Conservation (phyloP, 2,888 invertebrate species). For the Cheilosia vernalis region DNA sequence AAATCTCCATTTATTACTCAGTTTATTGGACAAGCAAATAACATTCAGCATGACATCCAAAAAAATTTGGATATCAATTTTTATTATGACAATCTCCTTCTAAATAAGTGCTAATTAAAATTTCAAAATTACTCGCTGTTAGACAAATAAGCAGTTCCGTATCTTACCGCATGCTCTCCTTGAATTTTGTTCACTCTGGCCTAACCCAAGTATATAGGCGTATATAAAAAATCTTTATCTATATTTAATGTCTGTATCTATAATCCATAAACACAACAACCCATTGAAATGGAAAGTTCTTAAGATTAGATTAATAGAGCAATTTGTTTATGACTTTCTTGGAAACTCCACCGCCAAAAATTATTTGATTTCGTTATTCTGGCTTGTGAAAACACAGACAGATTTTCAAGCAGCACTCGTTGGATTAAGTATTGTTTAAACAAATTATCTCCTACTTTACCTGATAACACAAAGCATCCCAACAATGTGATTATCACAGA, state of each 20-base stretch:
- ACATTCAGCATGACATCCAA: too few species aligned
- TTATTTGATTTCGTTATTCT: constrained; percentile 3
- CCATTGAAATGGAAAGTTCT: constrained; percentile 42
- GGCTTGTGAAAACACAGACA: constrained; percentile 12
- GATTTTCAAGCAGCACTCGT: background rate
- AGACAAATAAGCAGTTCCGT: too few species aligned
- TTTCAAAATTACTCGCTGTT: too few species aligned
- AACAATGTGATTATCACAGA: constrained; percentile 78
- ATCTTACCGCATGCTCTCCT: background rate
- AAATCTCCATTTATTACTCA: too few species aligned
- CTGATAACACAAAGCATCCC: constrained; percentile 80
- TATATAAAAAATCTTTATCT: too few species aligned
- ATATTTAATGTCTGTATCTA: too few species aligned
- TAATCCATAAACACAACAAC: constrained; percentile 1
- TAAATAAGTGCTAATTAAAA: too few species aligned
- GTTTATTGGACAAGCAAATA: too few species aligned
- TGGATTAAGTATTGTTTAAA: background rate
- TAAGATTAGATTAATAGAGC: constrained; percentile 5
- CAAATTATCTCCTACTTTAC: constrained; percentile 75
- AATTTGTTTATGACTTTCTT: constrained; percentile 16
- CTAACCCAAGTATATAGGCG: background rate
- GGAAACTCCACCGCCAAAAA: constrained; percentile 17
- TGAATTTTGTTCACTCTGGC: background rate
- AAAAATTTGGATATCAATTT: too few species aligned
- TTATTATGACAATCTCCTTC: too few species aligned